These are phyloP conservation scores for Thysanoteuthis rhombus DNA, from an alignment of 2,888 invertebrate species.

Conservation along the genomic window DNA sequence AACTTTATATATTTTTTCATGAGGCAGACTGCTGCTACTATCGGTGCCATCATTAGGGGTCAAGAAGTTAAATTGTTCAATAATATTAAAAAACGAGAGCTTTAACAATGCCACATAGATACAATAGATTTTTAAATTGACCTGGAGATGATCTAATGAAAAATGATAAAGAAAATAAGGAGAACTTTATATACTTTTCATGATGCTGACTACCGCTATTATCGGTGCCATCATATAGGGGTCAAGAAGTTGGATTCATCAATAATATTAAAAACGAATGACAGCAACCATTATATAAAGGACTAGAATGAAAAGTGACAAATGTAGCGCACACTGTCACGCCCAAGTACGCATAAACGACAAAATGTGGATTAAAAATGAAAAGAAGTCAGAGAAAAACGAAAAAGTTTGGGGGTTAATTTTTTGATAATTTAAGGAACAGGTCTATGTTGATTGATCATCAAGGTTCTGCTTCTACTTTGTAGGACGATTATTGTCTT, in stretches of 20 bases:
- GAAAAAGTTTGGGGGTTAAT: not conserved
- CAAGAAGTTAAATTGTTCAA: not conserved
- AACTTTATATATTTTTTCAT: not conserved
- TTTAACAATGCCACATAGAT: not conserved
- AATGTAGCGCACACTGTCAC: not conserved
- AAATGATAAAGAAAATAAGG: not conserved
- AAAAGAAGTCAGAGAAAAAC: not conserved
- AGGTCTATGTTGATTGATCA: not conserved
- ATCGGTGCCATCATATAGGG: not conserved
- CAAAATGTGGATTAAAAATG: no score
- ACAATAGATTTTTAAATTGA: not conserved
- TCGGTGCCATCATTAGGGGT: not conserved
- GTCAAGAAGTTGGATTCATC: not conserved
- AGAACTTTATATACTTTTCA: not conserved
- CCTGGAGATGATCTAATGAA: not conserved
- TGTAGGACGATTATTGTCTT: no score
- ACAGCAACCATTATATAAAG: not conserved
- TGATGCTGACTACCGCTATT: not conserved
- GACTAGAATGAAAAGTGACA: not conserved
- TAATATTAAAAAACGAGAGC: no score
- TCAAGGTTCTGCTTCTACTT: no score
- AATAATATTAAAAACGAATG: not conserved
- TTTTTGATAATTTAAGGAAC: not conserved
- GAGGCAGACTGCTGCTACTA: not conserved
- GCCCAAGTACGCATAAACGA: not conserved